Base-by-base conservation (phyloP, 2,888 invertebrate species). In the Eristalis pertinax region DNA sequence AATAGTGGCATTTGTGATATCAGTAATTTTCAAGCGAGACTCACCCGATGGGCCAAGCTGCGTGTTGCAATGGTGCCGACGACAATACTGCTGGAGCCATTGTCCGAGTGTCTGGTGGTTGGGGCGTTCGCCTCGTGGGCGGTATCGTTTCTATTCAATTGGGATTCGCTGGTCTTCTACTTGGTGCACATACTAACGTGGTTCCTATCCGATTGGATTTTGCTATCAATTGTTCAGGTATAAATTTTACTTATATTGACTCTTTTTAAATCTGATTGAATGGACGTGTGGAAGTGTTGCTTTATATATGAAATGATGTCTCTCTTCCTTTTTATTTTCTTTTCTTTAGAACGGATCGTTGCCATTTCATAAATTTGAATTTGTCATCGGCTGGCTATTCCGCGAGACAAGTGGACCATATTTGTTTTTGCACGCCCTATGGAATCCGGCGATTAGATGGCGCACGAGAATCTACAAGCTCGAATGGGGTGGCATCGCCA, bases 131-230 rank as follows among this genome's bases (percentile, higher is more conserved):
- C 98, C 38, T 96, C 98, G 0, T 98, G 98, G 97, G 96, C 98
- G 0, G 96, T 96, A 3, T 95, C 95, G 74, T 92, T 95, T 69
- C 94, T 99, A 43, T 97, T 99, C 91, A 95, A 96, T 89, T 97
- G 98, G 94, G 97, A 98, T 93, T 96, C 97, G 1, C 94, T 98
- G 89, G 97, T 97, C 72, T 98, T 99, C 94, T 98, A 98, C 93
- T 94, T 99, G 90, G 96, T 98, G 91, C 99, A 99, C 93, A 95
- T 98, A 90, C 95, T 99, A 75, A 94, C 96, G 91, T 99, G 99
- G 99, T 98, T 99, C 93, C 95, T 99, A 90, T 96, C 97, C 89
- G 99, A 99, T 94, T 99, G 98, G 97, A 94, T 97, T 91, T 95
- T 99, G 90, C 94, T 99, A 90, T 96, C 96, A 89, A 95, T 97